Base-by-base conservation (phyloP, 2,797 vertebrate species). In the Lepus townsendii region DNA sequence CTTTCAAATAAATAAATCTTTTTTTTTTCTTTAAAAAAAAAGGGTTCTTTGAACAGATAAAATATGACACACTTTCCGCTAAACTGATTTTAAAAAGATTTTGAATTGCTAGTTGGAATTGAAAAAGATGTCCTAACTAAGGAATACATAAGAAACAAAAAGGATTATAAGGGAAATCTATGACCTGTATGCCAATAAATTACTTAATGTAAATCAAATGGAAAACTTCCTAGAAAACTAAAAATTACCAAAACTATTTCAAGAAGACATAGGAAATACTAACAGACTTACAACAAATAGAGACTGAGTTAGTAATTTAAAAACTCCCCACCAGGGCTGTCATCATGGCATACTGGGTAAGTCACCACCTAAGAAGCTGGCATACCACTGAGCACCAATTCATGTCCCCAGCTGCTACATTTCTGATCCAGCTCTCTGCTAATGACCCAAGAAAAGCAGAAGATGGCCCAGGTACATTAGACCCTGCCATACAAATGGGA, bases 21-120 rank as follows among this genome's bases (percentile, higher is more conserved):
- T 13, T 35, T 35, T 35, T 35, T 35, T 35, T 35, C 20, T 57
- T 32, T 32, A 32, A 57, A 57, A 57, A 19, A 57, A 20, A 57
- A 20, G 19, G 27, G 24, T 83, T 93, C 30, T 88, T 69, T 93
- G 14, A 93, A 85, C 93, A 73, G 7, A 75, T 72, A 91, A 91
- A 86, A 93, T 88, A 2, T 91, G 75, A 85, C 42, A 91, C 78
- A 60, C 2, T 26, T 85, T 93, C n/a, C 69, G 14, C 4, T 76
- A 17, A 83, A 52, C 75, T 88, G 19, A 57, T 57, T 57, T 16
- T 20, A 54, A 83, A 4, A 35, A n/a, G 52, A 8, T 19, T 52
- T 24, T 71, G 14, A 65, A 93, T 38, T 73, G 85, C 63, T 4
- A 79, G 66, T 89, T 20, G 42, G 62, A 30, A 95, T 86, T 89